Evolutionary conservation across 2,888 invertebrate genomes (phyloP).

Genomic region (Actias luna): DNA sequence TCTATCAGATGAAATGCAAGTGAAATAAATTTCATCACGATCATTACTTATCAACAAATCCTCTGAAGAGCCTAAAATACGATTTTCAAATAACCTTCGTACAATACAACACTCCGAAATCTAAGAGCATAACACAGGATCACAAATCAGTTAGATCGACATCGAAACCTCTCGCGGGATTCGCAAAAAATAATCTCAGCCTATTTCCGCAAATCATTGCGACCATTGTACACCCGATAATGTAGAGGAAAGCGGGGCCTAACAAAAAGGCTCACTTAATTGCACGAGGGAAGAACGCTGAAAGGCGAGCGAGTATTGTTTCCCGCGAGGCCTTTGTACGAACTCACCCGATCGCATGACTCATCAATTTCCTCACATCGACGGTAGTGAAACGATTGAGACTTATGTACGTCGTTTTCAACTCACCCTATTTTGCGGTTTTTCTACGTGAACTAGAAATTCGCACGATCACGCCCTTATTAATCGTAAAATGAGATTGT

Average conservation of each 20-base stretch:
- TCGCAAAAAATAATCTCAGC: slow-evolving; percentile 65
- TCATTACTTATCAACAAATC: slow-evolving; percentile 27
- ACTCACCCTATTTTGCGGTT: slow-evolving; percentile 25
- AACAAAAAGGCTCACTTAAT: slow-evolving; percentile 79
- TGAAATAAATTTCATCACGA: too few species aligned
- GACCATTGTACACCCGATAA: slow-evolving; percentile 74
- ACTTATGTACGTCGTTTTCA: slow-evolving; percentile 50
- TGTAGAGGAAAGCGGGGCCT: slow-evolving; percentile 63
- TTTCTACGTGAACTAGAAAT: slow-evolving; percentile 29
- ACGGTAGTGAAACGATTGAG: slow-evolving; percentile 56
- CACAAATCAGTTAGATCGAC: slow-evolving; percentile 63
- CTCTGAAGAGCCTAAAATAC: slow-evolving; percentile 22
- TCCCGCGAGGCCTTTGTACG: slow-evolving; percentile 69
- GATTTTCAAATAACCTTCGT: slow-evolving; percentile 17
- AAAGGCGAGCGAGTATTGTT: slow-evolving; percentile 69
- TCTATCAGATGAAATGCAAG: slow-evolving; percentile 82
- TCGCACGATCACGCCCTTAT: slow-evolving; percentile 38
- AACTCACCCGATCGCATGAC: slow-evolving; percentile 60
- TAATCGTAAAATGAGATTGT: slow-evolving; percentile 36
- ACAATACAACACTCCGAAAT: slow-evolving; percentile 55
- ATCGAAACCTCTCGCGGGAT: slow-evolving; percentile 47
- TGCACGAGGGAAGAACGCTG: slow-evolving; percentile 69
- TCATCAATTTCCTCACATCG: slow-evolving; percentile 74
- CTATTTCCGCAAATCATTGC: slow-evolving; percentile 76
- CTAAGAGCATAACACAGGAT: slow-evolving; percentile 61